Percentiles rank a stretch among this genome's conserved stretches.
Evolutionary conservation across 2,797 vertebrate genomes (phyloP).

Genomic region (Rachycentron canadum): DNA sequence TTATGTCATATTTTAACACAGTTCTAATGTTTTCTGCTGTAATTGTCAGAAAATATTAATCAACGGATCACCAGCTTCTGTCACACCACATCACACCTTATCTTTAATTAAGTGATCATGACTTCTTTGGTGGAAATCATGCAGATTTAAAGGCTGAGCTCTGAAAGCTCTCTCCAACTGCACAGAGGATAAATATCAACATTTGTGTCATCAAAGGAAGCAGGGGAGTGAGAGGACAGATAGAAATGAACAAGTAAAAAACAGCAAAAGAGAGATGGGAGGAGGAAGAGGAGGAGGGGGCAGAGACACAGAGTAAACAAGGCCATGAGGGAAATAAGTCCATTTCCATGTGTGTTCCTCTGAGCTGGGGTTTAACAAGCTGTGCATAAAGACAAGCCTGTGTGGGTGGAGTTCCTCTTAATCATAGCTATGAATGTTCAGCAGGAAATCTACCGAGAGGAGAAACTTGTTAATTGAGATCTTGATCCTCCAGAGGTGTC

Average conservation of each 20-base stretch:
- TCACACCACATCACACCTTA: not conserved
- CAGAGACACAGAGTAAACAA: constrained; percentile 56
- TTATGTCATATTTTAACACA: not conserved
- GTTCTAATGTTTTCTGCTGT: not conserved
- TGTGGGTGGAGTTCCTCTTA: constrained; percentile 72
- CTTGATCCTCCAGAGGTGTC: constrained; percentile 72
- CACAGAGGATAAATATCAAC: constrained; percentile 42
- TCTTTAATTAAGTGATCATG: not conserved
- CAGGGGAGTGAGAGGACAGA: constrained; percentile 17
- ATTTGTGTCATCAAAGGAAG: constrained; percentile 40
- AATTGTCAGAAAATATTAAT: not conserved
- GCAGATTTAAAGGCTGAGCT: constrained; percentile 16
- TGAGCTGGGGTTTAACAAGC: constrained; percentile 77
- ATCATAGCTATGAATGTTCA: constrained; percentile 66
- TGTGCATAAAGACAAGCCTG: constrained; percentile 65
- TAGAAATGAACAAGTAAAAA: constrained; percentile 24
- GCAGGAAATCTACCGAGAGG: constrained; percentile 62
- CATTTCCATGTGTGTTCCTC: constrained; percentile 69
- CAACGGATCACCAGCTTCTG: not conserved
- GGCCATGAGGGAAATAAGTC: constrained; percentile 80
- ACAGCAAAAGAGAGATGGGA: not conserved
- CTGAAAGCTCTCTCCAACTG: constrained; percentile 1
- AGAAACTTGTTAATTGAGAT: constrained; percentile 83
- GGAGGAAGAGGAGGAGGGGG: not conserved
- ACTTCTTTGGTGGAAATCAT: not conserved